phyloP scores from a whole-genome alignment of 2,113 vertebrate genomes.

The Nestor notabilis region DNA sequence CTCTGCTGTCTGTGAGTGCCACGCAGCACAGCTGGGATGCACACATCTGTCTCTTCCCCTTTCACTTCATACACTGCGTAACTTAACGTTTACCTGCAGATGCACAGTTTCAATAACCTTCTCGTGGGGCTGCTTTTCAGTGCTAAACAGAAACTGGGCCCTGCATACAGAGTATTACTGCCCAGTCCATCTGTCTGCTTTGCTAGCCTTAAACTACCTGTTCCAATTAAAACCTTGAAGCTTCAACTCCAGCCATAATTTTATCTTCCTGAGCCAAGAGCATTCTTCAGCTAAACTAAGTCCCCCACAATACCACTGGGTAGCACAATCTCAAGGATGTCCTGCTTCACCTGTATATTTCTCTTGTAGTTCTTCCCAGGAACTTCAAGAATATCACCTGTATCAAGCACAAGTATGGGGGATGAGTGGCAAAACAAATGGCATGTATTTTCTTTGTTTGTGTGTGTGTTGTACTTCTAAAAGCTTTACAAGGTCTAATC shows the following conservation, averaged over 20 bases:
- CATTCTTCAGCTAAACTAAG: not conserved
- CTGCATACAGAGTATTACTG: not conserved
- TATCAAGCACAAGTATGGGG: not conserved
- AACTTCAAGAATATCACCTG: not conserved
- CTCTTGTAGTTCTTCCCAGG: not conserved
- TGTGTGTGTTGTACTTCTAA: not conserved
- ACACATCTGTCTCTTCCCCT: not conserved
- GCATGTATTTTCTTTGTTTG: not conserved
- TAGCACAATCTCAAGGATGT: not conserved
- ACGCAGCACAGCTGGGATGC: not conserved
- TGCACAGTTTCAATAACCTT: not conserved
- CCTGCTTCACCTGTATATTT: not conserved
- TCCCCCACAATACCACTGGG: not conserved
- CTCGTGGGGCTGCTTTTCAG: not conserved
- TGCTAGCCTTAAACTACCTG: not conserved
- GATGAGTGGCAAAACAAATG: not conserved
- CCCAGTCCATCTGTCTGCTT: not conserved
- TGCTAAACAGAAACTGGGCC: not conserved
- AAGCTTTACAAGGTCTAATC: not conserved
- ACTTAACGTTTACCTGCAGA: not conserved
- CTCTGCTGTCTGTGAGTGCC: conserved; percentile 47
- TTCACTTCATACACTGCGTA: rapidly evolving
- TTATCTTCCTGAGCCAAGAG: not conserved
- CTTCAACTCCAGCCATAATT: not conserved
- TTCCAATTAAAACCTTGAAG: not conserved